phyloP scores from a whole-genome alignment of 2,888 invertebrate genomes.

The Antheraea yamamai region DNA sequence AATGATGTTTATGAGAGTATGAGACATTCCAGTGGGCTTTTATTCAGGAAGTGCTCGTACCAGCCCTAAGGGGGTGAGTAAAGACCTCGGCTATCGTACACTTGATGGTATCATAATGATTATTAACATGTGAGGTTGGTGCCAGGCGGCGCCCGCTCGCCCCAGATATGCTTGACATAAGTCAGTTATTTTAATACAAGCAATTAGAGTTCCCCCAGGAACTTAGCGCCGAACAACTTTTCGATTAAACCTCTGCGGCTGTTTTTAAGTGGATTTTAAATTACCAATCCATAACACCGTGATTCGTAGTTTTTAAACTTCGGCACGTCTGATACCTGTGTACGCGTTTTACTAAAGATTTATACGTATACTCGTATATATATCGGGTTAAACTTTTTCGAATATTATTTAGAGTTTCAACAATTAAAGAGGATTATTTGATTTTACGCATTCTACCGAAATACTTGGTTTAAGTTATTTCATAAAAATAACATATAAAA shows the following conservation, averaged over 20 bases:
- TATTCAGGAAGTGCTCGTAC: not conserved
- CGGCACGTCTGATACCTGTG: not conserved
- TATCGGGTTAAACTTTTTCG: not conserved
- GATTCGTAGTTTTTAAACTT: slow-evolving; percentile 11
- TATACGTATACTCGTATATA: not conserved
- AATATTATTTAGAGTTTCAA: not conserved
- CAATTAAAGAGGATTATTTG: not conserved
- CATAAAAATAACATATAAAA: no score
- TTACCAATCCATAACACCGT: slow-evolving; percentile 36
- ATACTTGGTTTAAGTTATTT: no score
- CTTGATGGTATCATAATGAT: slow-evolving; percentile 82
- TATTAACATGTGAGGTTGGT: slow-evolving; percentile 80
- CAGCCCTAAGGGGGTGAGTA: slow-evolving; percentile 43
- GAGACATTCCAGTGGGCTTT: not conserved
- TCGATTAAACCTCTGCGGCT: slow-evolving; percentile 73
- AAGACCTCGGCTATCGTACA: slow-evolving; percentile 73
- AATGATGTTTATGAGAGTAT: not conserved
- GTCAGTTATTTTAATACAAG: slow-evolving; percentile 81
- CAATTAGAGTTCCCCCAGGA: slow-evolving; percentile 74
- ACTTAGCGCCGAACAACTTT: slow-evolving; percentile 66
- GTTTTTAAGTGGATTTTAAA: slow-evolving; percentile 80
- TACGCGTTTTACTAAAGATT: not conserved
- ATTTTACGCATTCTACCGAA: no score
- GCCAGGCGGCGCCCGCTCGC: slow-evolving; percentile 70
- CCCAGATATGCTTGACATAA: slow-evolving; percentile 81